phyloP scores from a whole-genome alignment of 1,140 invertebrate species.

The Plectus sambesii region DNA sequence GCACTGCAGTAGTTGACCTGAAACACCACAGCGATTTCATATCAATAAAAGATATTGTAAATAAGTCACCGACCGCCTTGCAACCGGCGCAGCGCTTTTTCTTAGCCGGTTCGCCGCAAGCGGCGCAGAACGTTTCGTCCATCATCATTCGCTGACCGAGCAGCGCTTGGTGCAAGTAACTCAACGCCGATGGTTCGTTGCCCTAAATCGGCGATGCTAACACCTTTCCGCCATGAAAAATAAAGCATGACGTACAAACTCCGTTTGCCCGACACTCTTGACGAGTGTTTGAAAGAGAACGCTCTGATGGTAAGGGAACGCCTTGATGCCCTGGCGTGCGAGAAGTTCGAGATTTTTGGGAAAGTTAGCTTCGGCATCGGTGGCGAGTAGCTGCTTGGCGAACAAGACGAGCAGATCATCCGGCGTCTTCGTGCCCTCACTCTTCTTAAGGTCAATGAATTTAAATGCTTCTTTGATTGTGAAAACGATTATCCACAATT shows the following conservation, averaged over 20 bases:
- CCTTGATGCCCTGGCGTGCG: conserved; percentile 23
- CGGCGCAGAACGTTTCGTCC: conserved; percentile 62
- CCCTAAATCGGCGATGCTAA: conserved; percentile 44
- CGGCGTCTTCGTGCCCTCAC: conserved; percentile 1
- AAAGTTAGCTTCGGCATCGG: conserved; percentile 11
- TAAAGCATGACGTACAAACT: too few relatives aligned
- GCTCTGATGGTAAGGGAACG: conserved; percentile 41
- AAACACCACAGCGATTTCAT: conserved; percentile 21
- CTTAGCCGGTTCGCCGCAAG: conserved; percentile 76
- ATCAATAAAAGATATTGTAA: conserved; percentile 6
- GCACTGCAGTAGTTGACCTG: conserved; percentile 78
- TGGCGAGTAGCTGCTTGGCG: conserved; percentile 19
- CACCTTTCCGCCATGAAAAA: too few relatives aligned
- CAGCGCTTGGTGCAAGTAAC: conserved; percentile 66
- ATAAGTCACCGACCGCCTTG: conserved; percentile 52
- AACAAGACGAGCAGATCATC: conserved; percentile 13
- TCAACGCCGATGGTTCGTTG: conserved; percentile 54
- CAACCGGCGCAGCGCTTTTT: conserved; percentile 88
- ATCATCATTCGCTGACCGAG: conserved; percentile 68
- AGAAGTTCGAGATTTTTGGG: conserved; percentile 26
- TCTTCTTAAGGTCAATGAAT: conserved; percentile 27
- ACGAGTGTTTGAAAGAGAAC: conserved; percentile 30
- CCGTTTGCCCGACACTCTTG: conserved; percentile 15
- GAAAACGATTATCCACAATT: conserved; percentile 38
- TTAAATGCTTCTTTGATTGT: conserved; percentile 31